phyloP scores from a whole-genome alignment of 2,888 invertebrate species.

The Sinotaia quadrata region DNA sequence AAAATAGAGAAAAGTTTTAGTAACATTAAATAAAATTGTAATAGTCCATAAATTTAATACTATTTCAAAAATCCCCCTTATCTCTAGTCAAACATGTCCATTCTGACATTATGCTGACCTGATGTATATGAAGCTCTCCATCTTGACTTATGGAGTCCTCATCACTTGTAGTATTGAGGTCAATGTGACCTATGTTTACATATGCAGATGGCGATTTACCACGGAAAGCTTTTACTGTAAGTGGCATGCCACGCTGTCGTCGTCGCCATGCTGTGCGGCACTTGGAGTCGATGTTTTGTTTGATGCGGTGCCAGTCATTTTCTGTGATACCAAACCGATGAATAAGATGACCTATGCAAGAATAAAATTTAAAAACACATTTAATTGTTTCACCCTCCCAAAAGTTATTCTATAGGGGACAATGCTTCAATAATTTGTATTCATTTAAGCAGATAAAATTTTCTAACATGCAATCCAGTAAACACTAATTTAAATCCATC shows the following conservation, averaged over 20 bases:
- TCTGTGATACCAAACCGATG: constrained; percentile 74
- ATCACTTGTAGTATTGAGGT: constrained; percentile 51
- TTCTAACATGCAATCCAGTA: no score
- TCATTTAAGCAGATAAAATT: no score
- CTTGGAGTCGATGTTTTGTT: constrained; percentile 76
- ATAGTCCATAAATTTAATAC: no score
- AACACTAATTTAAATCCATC: no score
- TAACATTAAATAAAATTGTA: no score
- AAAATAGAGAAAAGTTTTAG: no score
- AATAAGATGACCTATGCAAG: constrained; percentile 73
- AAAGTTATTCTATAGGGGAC: no score
- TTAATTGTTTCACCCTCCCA: no score
- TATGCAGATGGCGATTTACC: constrained; percentile 61
- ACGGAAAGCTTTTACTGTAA: constrained; percentile 70
- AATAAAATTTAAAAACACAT: background rate
- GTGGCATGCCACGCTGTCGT: constrained; percentile 66
- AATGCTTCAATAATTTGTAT: no score
- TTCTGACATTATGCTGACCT: no score
- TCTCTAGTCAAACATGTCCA: no score
- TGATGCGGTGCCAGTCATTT: constrained; percentile 75
- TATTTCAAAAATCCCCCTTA: no score
- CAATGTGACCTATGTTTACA: constrained; percentile 40
- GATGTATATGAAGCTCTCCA: constrained; percentile 59
- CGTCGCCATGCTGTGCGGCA: constrained; percentile 74
- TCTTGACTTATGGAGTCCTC: constrained; percentile 59